Base-by-base conservation (phyloP, 2,888 invertebrate genomes). In the Apeira syringaria region DNA sequence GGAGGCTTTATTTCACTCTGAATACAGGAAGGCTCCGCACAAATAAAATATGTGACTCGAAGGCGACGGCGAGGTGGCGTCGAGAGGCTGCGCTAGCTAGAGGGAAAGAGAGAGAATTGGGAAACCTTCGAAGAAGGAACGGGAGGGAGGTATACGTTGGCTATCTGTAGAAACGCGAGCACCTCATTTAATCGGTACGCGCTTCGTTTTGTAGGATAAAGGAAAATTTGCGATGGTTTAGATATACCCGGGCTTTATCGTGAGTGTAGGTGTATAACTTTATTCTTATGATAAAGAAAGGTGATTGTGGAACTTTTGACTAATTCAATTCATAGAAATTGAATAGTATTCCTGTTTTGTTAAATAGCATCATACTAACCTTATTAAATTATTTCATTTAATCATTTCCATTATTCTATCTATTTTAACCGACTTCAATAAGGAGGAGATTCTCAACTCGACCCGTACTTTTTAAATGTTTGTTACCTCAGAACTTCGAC, bases 31-130 rank as follows among this genome's bases (percentile, higher is more conserved):
- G 83, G 82, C 78, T 86, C 74, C 74, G n/a, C n/a, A 87, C 89
- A 86, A 88, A 89, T 88, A 89, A 88, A 89, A 89, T 87, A 89
- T 88, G 86, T 88, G 88, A 88, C 86, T 87, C 70, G 80, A 80
- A 83, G 85, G 86, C 88, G 84, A 87, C 87, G 80, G 77, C 76
- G 84, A 84, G 86, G 86, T 86, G 85, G 80, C 80, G 74, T 75
- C 73, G 74, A 81, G 82, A 84, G 84, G 81, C 80, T 84, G 80
- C 77, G 80, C 80, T 75, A 71, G 71, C 72, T 74, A 58, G 79
- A 40, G 56, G 46, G 65, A 82, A 51, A 52, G 79, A 71, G 81
- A 86, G 29, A 47, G 56, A 39, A 35, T 32, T 29, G 52, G 50
- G 12, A 27, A 38, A 56, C 48, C 24, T 37, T 10, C 9, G 48